Evolutionary conservation across 2,888 invertebrate species (phyloP).

Genomic region (Tetropium fuscum): DNA sequence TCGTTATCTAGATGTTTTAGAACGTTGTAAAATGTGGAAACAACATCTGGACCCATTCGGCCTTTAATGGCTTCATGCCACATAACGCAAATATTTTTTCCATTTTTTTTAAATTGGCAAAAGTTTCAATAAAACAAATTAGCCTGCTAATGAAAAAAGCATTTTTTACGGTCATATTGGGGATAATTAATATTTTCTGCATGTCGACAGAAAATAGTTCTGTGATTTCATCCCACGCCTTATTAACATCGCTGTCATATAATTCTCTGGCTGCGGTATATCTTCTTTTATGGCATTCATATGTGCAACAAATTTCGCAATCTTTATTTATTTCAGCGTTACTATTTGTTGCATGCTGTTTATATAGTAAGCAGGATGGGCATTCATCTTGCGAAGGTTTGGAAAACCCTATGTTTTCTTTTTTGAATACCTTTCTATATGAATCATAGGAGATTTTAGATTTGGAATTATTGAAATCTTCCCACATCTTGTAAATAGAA

Average conservation of each 20-base stretch:
- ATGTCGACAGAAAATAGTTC: constrained; percentile 17
- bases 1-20: neutral
- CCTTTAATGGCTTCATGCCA: constrained; percentile 6
- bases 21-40: neutral
- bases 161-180: constrained; percentile 1
- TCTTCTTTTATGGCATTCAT: constrained; percentile 25
- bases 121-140: constrained; percentile 2
- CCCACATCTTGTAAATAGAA: constrained; percentile 27
- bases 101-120: constrained; percentile 1
- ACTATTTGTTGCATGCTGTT: constrained; percentile 2
- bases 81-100: neutral
- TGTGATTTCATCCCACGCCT: constrained; percentile 19
- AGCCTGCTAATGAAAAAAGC: constrained; percentile 2
- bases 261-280: constrained; percentile 26
- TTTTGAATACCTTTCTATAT: constrained; percentile 28
- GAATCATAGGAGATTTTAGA: constrained; percentile 21
- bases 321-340: too few relatives aligned
- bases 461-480: constrained; percentile 22
- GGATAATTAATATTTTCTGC: constrained; percentile 4
- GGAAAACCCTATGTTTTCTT: constrained; percentile 29
- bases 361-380: constrained; percentile 16
- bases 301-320: constrained; percentile 2
- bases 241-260: constrained; percentile 28
- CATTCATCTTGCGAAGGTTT: constrained; percentile 32
- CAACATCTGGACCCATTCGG: neutral